phyloP scores from a whole-genome alignment of 2,888 invertebrate species.

The Prionchulus punctatus region DNA sequence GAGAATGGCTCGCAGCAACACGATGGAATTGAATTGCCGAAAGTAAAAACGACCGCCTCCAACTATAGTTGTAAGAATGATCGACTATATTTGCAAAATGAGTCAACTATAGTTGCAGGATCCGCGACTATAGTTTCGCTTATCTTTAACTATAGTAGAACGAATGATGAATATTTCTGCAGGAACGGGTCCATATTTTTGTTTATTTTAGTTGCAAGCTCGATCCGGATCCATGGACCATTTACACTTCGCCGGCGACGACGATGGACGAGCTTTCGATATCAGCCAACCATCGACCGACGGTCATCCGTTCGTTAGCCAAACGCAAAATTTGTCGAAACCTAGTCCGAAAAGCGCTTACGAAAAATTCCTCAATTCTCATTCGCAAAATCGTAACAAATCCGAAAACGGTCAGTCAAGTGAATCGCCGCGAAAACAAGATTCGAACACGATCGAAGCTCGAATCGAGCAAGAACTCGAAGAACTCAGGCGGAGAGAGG shows the following conservation, averaged over 20 bases:
- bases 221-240: conserved; percentile 17
- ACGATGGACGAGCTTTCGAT: neutral
- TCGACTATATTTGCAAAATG: no score
- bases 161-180: no score
- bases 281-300: conserved; percentile 12
- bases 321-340: no score
- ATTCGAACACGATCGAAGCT: neutral
- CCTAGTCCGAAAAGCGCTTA: neutral
- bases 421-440: neutral
- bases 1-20: conserved; percentile 1
- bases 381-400: neutral
- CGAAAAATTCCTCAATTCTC: neutral
- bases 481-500: conserved; percentile 4
- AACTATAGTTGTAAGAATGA: neutral
- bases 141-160: neutral
- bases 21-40: no score
- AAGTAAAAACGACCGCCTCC: conserved; percentile 3
- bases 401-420: neutral
- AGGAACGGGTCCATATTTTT: no score
- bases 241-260: conserved; percentile 13
- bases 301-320: no score
- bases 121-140: no score
- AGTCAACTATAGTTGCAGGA: no score
- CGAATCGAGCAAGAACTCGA: conserved; percentile 3
- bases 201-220: conserved; percentile 14